Conservation (phyloP, 2,888 invertebrate species). For the Synergus itoensis region DNA sequence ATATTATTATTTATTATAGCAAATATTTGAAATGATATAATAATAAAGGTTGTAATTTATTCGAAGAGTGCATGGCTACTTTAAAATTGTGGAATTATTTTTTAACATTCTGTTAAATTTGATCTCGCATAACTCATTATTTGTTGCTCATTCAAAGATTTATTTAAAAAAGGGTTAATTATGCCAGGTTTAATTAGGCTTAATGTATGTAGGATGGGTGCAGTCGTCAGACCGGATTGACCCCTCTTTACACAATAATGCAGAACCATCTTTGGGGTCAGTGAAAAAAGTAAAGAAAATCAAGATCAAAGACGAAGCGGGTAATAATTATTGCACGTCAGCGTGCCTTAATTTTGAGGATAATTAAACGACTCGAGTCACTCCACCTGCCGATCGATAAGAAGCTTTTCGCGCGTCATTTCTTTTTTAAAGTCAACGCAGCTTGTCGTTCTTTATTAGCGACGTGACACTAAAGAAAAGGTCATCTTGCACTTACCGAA, state of each 20-base stretch:
- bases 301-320: slow-evolving; percentile 35
- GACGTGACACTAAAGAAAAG: slow-evolving; percentile 2
- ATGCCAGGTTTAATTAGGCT: background rate
- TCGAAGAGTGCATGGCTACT: too few relatives aligned
- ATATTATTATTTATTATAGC: too few relatives aligned
- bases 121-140: background rate
- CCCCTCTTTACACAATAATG: slow-evolving; percentile 9
- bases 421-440: slow-evolving; percentile 13
- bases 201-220: background rate
- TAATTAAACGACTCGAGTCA: slow-evolving; percentile 41
- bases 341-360: slow-evolving; percentile 58
- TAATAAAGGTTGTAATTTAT: too few relatives aligned
- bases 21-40: too few relatives aligned
- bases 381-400: slow-evolving; percentile 40
- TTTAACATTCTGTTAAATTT: background rate
- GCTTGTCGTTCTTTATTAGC: slow-evolving; percentile 32
- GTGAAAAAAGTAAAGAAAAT: slow-evolving; percentile 11
- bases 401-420: slow-evolving; percentile 39
- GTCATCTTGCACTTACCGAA: slow-evolving; percentile 11
- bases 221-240: background rate
- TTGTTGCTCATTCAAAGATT: background rate
- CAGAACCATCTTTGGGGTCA: background rate
- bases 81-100: too few relatives aligned
- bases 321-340: slow-evolving; percentile 73
- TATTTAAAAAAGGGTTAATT: background rate